Evolutionary conservation across 2,797 vertebrate genomes (phyloP), one percentile per base, ranked within the genome.

Genomic region (Nannoperca obscura): DNA sequence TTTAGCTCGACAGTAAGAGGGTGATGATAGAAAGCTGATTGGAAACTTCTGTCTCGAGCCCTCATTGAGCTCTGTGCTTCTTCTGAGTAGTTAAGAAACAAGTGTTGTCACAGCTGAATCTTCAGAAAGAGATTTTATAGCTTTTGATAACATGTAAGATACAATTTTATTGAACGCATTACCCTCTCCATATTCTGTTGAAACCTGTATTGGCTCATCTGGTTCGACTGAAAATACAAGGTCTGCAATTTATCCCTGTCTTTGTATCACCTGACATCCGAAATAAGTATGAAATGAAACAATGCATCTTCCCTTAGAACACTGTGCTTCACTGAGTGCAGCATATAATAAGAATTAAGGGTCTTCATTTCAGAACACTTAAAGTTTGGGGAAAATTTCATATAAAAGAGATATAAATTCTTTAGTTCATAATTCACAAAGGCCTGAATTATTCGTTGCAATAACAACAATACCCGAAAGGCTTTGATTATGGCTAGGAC

Each of bases 31-130:
- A 30, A 78, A 30, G 74, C 49, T 38, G 71, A 73, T 42, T 53
- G 61, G 36, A 74, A 78, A 77, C 49, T 53, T 84, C 67, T 68
- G 76, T 71, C 59, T 67, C 24, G 53, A 81, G 74, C 50, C 24
- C 64, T 82, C 14, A 22, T 74, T 76, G 69, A 89, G 82, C 59
- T 74, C 52, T 55, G 63, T 10, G 59, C 49, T 67, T 59, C 64
- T 65, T 61, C n/a, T 4, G 7, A 58, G 46, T 15, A 30, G 55
- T 74, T 88, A 24, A 70, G 54, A 78, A 85, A 71, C 80, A 59
- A 86, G 78, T 71, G 66, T 76, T 53, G 67, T 54, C 81, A 76
- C 87, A 87, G 88, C 84, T 86, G 86, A 86, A 59, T 71, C 84
- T 76, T 84, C 30, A 88, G 64, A 71, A 65, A 68, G 36, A 72